These are phyloP conservation scores for Halichondria panicea DNA, from an alignment of 37 sponge, comb jelly and placozoan genomes.

Conservation along the genomic window DNA sequence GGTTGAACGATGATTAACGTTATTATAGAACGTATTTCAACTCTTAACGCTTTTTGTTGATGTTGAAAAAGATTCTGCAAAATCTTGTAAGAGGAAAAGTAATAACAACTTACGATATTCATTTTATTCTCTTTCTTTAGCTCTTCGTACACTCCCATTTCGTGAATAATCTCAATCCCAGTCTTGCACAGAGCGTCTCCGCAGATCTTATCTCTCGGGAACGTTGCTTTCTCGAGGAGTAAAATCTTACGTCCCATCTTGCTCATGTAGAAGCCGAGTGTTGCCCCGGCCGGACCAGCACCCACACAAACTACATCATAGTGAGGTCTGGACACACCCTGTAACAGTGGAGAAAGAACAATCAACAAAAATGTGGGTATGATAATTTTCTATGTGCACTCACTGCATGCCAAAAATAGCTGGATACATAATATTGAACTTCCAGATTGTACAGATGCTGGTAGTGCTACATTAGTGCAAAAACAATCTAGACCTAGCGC, in stretches of 20 bases:
- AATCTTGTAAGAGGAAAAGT: no score
- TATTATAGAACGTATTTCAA: no score
- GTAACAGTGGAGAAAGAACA: neutral
- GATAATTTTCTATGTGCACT: neutral
- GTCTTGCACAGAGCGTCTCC: slow-evolving; percentile 67
- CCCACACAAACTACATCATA: slow-evolving; percentile 66
- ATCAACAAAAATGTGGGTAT: neutral
- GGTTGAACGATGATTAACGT: no score
- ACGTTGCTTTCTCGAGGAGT: slow-evolving; percentile 57
- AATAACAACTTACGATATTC: slow-evolving; percentile 29
- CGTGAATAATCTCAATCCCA: slow-evolving; percentile 56
- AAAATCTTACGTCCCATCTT: slow-evolving; percentile 46
- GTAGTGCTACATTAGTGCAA: neutral
- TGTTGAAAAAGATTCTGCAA: no score
- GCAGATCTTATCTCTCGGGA: slow-evolving; percentile 69
- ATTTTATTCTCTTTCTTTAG: slow-evolving; percentile 39
- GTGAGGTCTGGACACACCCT: slow-evolving; percentile 10
- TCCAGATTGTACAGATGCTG: neutral
- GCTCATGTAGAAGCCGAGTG: slow-evolving; percentile 51
- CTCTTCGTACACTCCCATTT: slow-evolving; percentile 50
- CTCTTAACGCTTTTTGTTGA: no score
- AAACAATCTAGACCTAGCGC: no score
- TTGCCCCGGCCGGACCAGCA: slow-evolving; percentile 56
- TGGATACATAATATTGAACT: neutral
- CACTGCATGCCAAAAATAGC: no score